Evolutionary conservation across 2,888 invertebrate species (phyloP).

Genomic region (Eupithecia insigniata): DNA sequence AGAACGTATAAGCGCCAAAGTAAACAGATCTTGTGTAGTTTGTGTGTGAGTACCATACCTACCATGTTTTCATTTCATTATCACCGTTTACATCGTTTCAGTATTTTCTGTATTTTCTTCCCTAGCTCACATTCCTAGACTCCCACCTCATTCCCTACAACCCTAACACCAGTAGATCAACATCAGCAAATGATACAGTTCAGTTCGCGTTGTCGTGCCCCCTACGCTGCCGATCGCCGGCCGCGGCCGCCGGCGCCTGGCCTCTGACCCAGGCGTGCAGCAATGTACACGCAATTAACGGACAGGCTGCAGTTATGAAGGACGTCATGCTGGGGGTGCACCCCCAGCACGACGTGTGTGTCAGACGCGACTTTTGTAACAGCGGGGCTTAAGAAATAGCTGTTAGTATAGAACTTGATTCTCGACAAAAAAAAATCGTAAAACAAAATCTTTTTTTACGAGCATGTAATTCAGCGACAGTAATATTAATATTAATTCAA

Average conservation of each 20-base stretch:
- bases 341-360: too few relatives aligned
- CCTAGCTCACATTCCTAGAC: background rate
- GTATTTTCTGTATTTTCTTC: background rate
- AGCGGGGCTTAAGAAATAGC: background rate
- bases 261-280: conserved; percentile 26
- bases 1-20: too few relatives aligned
- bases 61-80: too few relatives aligned
- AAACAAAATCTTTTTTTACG: too few relatives aligned
- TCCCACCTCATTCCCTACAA: background rate
- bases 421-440: background rate
- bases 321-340: background rate
- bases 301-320: conserved; percentile 14
- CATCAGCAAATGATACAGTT: background rate
- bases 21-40: too few relatives aligned
- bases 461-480: too few relatives aligned
- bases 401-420: background rate
- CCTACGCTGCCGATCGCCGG: background rate
- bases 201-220: background rate
- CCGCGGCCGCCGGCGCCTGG: conserved; percentile 10
- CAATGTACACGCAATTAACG: conserved; percentile 21
- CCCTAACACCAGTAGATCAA: background rate
- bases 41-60: too few relatives aligned
- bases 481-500: too few relatives aligned
- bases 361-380: conserved; percentile 3
- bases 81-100: background rate